A percentile compares a stretch with the other conserved stretches of the same genome.
Evolutionary conservation across 2,888 invertebrate species (phyloP).

Genomic region (Synanthedon vespiformis): DNA sequence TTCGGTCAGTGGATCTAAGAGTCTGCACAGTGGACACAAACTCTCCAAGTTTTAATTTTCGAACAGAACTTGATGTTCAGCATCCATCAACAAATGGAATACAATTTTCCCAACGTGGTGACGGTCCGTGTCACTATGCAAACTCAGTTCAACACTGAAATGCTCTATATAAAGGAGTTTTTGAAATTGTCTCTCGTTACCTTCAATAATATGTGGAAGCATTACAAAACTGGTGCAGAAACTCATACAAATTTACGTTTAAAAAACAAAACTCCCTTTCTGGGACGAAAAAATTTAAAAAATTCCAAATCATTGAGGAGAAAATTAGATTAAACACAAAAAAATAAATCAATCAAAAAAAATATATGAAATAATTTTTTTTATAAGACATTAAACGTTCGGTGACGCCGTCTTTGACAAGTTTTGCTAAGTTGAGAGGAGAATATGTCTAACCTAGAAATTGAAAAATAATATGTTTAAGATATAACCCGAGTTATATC

Average conservation of each 20-base stretch:
- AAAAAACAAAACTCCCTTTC: no score
- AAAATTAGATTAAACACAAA: no score
- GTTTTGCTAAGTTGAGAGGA: slow-evolving; percentile 13
- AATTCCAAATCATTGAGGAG: no score
- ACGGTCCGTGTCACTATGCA: no score
- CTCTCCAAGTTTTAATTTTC: no score
- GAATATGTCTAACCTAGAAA: slow-evolving; percentile 34
- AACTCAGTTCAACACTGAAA: slow-evolving; percentile 3
- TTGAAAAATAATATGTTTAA: slow-evolving; percentile 33
- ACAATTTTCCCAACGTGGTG: no score
- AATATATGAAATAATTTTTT: slow-evolving; percentile 41
- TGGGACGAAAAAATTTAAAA: no score
- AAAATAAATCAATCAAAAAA: background rate
- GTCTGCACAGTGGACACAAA: no score
- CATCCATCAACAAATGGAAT: no score
- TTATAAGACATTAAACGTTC: slow-evolving; percentile 19
- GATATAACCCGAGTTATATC: slow-evolving; percentile 38
- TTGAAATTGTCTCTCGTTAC: slow-evolving; percentile 40
- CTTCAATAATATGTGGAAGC: slow-evolving; percentile 63
- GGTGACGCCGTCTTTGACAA: no score
- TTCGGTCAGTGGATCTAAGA: no score
- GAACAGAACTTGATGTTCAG: no score
- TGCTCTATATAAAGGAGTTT: slow-evolving; percentile 13
- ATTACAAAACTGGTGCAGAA: slow-evolving; percentile 26
- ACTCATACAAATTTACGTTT: background rate